phyloP scores from a whole-genome alignment of 2,888 invertebrate genomes.

The Drosophila anomelani region DNA sequence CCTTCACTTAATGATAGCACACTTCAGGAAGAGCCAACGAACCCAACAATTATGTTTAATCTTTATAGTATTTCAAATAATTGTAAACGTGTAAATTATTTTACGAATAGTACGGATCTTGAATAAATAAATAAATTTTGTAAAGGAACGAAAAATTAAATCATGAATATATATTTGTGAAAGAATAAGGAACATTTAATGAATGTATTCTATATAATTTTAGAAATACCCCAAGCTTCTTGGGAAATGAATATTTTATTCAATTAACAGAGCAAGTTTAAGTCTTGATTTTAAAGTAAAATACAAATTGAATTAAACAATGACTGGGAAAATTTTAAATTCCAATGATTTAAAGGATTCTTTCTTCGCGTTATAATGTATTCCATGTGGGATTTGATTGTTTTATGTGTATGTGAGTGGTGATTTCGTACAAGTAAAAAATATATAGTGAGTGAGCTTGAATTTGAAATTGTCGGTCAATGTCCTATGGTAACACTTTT shows the following conservation, averaged over 20 bases:
- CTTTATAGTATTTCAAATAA: neutral
- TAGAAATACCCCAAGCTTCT: neutral
- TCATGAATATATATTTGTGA: neutral
- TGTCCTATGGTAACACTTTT: conserved; percentile 1
- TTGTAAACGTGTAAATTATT: conserved; percentile 2
- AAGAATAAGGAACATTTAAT: conserved; percentile 7
- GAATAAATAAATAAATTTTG: neutral
- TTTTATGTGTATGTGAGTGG: conserved; percentile 16
- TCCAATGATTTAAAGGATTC: neutral
- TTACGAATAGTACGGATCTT: neutral
- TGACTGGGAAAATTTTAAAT: neutral
- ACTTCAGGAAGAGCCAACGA: neutral
- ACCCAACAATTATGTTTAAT: neutral
- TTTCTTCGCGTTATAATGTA: neutral
- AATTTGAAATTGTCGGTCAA: conserved; percentile 10
- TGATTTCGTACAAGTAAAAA: conserved; percentile 24
- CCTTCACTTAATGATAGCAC: neutral
- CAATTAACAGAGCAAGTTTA: neutral
- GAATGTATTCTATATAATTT: neutral
- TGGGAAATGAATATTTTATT: neutral
- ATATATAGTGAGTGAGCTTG: conserved; percentile 9
- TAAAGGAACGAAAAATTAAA: conserved; percentile 8
- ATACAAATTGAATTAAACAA: neutral
- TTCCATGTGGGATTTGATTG: conserved; percentile 10
- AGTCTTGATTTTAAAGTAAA: neutral